These are phyloP conservation scores for Heliconius nattereri DNA, from an alignment of 1,140 invertebrate species.

Conservation along the genomic window DNA sequence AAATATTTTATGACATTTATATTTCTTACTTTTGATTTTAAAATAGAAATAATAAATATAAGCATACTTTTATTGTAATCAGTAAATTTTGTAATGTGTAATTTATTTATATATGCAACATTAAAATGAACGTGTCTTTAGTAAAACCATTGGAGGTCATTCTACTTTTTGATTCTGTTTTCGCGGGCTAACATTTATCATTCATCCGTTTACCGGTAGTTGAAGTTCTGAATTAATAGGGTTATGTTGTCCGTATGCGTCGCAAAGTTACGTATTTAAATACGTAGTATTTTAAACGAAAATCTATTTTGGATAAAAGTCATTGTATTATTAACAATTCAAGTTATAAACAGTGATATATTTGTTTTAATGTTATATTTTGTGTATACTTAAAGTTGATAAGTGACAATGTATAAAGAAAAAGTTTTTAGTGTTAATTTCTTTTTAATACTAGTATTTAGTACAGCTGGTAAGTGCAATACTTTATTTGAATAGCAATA, in stretches of 20 bases:
- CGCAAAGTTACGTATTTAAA: conserved; percentile 51
- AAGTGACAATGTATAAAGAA: conserved; percentile 26
- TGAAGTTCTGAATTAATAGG: conserved; percentile 22
- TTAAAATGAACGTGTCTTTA: conserved; percentile 22
- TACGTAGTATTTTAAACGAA: conserved; percentile 40
- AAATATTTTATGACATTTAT: too few species aligned
- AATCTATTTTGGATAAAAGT: background rate
- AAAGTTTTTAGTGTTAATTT: conserved; percentile 39
- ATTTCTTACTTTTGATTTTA: too few species aligned
- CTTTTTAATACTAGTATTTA: conserved; percentile 26
- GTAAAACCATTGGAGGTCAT: conserved; percentile 18
- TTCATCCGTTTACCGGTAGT: conserved; percentile 42
- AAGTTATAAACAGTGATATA: background rate
- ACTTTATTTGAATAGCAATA: too few species aligned
- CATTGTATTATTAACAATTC: background rate
- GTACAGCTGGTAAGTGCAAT: conserved; percentile 33
- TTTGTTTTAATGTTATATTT: background rate
- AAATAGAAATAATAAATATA: too few species aligned
- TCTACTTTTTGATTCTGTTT: conserved; percentile 20
- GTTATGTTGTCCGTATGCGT: conserved; percentile 22
- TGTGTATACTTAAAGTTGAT: background rate
- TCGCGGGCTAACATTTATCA: conserved; percentile 32
- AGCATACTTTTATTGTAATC: too few species aligned
- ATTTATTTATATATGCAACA: background rate
- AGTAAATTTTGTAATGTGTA: background rate